Base-by-base conservation (phyloP, 2,888 invertebrate genomes). In the Thera obeliscata region DNA sequence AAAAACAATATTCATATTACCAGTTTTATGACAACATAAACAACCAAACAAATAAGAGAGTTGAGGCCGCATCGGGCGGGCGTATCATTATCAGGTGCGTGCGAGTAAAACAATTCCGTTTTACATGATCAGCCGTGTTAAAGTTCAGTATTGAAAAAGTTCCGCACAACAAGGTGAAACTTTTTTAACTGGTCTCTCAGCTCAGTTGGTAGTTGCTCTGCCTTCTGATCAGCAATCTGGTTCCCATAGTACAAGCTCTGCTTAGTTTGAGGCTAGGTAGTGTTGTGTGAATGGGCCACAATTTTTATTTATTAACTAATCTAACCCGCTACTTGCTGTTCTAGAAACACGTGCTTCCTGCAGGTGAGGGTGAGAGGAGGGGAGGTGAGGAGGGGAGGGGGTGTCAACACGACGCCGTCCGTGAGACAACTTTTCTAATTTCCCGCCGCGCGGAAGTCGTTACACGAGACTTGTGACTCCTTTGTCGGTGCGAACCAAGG, bases 401-500 rank as follows among this genome's bases (percentile, higher is more conserved):
- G 22, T 22, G 11, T 57, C 62, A 61, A 65, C 60, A 60, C 61
- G 56, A 5, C 63, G 67, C 67, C 61, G 63, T 22, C 63, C 60
- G 55, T 43, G 59, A 12, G 61, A 57, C 67, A 74, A 74, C 74
- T 72, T 74, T 72, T 72, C 74, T 72, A 72, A 72, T 74, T 71
- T 74, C 74, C 71, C 67, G 63, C 35, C 59, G 61, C 59, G 71
- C 38, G 38, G 72, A 69, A 69, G 72, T 69, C 69, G 72, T 72
- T 69, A 72, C 58, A 41, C 52, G 57, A 55, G 71, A 69, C 67
- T 69, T 69, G 68, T 66, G 64, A 66, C 62, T 65, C 69, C 65
- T 61, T 52, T 67, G 58, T 55, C 66, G 64, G 52, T 43, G 49
- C 36, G n/a, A 22, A 22, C 22, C 22, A 22, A 22, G 22, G 22